These are phyloP conservation scores for Canis aureus DNA, from an alignment of 2,113 vertebrate genomes.

Conservation along the genomic window DNA sequence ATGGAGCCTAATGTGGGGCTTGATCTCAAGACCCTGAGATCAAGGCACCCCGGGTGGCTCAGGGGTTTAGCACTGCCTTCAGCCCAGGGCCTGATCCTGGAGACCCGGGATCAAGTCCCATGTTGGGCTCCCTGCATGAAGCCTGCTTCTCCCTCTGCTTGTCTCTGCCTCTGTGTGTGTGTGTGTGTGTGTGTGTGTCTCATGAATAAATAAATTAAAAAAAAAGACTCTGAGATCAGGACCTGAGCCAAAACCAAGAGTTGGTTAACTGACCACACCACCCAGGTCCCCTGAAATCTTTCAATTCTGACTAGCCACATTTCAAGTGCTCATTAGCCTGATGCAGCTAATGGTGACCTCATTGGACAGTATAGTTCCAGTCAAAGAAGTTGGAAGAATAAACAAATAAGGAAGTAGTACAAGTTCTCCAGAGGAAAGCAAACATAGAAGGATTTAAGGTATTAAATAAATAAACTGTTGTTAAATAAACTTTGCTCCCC, in stretches of 20 bases:
- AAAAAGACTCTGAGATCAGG: not conserved
- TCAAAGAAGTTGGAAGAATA: not conserved
- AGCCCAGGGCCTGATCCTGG: no score
- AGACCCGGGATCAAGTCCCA: no score
- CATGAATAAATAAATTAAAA: no score
- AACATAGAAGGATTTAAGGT: not conserved
- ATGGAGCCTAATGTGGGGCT: not conserved
- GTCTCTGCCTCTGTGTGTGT: no score
- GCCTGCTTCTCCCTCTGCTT: no score
- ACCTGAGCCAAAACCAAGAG: not conserved
- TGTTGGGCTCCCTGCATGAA: no score
- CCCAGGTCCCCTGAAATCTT: not conserved
- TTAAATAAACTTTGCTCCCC: not conserved
- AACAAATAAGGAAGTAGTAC: not conserved
- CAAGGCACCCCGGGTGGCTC: no score
- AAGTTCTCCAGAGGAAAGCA: not conserved
- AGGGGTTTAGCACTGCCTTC: no score
- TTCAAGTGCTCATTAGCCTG: not conserved
- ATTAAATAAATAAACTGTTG: not conserved
- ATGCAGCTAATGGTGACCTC: not conserved
- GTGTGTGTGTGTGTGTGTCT: no score
- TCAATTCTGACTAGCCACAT: not conserved
- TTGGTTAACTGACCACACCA: not conserved
- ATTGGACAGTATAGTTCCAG: not conserved
- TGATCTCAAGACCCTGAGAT: not conserved